These are phyloP conservation scores for Tangara arthus DNA, from an alignment of 2,797 vertebrate species.

Conservation along the genomic window DNA sequence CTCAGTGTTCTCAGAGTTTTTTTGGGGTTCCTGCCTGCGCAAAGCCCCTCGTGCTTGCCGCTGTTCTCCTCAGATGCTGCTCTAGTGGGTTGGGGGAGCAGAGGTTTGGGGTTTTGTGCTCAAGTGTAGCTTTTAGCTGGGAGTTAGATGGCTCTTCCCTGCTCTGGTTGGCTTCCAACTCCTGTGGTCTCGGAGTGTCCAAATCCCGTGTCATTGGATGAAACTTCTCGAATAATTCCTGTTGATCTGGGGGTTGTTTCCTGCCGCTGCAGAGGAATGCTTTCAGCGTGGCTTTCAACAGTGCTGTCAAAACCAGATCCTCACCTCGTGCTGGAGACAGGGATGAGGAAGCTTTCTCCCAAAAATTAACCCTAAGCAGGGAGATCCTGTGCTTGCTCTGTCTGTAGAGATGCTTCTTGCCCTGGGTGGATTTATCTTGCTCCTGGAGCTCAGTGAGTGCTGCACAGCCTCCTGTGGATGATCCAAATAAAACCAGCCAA, in stretches of 20 bases:
- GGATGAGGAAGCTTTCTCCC: not conserved
- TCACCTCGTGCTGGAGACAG: not conserved
- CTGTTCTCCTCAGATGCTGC: not conserved
- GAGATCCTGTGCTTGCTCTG: not conserved
- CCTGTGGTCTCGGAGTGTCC: not conserved
- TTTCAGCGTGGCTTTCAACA: not conserved
- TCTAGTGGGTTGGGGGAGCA: not conserved
- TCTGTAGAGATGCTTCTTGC: accelerated
- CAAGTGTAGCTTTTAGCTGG: not conserved
- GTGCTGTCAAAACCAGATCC: not conserved
- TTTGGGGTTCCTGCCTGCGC: accelerated
- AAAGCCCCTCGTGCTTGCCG: accelerated
- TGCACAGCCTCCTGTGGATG: not conserved
- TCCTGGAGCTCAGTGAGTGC: not conserved
- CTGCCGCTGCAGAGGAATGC: accelerated
- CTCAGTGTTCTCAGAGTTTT: not conserved
- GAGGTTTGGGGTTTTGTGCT: not conserved
- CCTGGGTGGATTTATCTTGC: accelerated
- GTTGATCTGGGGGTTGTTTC: not conserved
- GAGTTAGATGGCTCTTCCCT: not conserved
- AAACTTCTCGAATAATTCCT: not conserved
- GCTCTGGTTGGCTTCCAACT: not conserved
- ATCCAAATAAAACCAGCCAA: not conserved
- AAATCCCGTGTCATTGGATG: not conserved
- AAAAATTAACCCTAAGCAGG: not conserved